These are phyloP conservation scores for Tangara arthus DNA, from an alignment of 2,797 vertebrate species.

Conservation along the genomic window DNA sequence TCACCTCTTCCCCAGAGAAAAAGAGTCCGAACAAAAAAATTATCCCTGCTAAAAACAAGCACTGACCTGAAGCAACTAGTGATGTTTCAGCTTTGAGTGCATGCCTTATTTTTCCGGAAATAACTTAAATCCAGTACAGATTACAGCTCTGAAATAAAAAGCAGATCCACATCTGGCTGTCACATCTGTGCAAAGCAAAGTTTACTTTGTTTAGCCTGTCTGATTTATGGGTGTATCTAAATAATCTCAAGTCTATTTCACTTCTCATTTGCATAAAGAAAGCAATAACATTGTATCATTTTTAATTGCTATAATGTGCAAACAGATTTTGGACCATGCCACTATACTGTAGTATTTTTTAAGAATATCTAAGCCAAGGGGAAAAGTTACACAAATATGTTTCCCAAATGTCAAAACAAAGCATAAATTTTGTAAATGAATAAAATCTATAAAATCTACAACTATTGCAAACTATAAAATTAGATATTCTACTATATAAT, in stretches of 20 bases:
- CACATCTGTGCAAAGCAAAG: constrained; percentile 31
- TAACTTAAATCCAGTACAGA: constrained; percentile 51
- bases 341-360: neutral
- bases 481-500: neutral
- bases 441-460: neutral
- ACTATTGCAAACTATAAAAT: neutral
- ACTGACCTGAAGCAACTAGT: neutral
- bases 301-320: constrained; percentile 12
- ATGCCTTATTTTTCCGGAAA: constrained; percentile 38
- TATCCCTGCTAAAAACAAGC: neutral
- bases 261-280: constrained; percentile 28
- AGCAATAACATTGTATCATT: neutral
- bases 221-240: constrained; percentile 35
- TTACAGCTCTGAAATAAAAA: constrained; percentile 58
- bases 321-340: neutral
- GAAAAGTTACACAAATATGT: neutral
- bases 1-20: neutral
- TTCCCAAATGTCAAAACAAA: neutral
- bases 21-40: neutral
- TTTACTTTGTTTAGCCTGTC: constrained; percentile 23
- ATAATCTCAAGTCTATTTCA: neutral
- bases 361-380: neutral
- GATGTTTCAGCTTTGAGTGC: neutral
- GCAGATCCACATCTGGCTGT: constrained; percentile 61
- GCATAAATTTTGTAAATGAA: neutral